Conservation (phyloP, 1,140 invertebrate species). For the Drosophila bipectinata region DNA sequence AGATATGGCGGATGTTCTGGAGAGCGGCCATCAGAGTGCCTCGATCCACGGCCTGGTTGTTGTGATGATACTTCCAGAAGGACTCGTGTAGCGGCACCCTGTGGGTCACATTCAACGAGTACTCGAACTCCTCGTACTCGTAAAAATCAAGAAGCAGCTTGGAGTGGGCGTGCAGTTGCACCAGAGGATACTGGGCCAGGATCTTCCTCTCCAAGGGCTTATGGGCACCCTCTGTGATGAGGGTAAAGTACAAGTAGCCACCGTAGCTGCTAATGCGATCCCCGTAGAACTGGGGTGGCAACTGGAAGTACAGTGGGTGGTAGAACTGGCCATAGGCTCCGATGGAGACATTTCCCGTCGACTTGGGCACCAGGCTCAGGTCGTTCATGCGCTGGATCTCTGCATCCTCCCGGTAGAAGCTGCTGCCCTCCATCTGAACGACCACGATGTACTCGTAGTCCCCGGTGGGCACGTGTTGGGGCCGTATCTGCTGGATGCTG, state of each 20-base stretch:
- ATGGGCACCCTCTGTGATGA: slow-evolving; percentile 88
- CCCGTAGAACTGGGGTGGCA: slow-evolving; percentile 93
- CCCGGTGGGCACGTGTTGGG: slow-evolving; percentile 48
- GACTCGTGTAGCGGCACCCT: slow-evolving; percentile 86
- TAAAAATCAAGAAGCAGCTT: slow-evolving; percentile 92
- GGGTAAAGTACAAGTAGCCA: slow-evolving; percentile 92
- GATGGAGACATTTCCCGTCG: slow-evolving; percentile 87
- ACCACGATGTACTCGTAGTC: slow-evolving; percentile 83
- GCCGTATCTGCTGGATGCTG: slow-evolving; percentile 84
- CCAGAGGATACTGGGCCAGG: slow-evolving; percentile 89
- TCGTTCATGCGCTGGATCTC: slow-evolving; percentile 84
- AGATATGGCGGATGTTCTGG: slow-evolving; percentile 92
- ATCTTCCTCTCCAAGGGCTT: slow-evolving; percentile 86
- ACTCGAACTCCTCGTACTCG: slow-evolving; percentile 84
- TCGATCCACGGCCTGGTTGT: slow-evolving; percentile 86
- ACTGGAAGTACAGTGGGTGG: slow-evolving; percentile 93
- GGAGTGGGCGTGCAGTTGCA: slow-evolving; percentile 92
- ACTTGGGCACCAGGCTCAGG: slow-evolving; percentile 83
- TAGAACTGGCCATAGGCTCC: slow-evolving; percentile 88
- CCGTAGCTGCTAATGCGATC: slow-evolving; percentile 97
- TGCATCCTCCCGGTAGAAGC: slow-evolving; percentile 69
- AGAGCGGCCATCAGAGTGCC: slow-evolving; percentile 93
- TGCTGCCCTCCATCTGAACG: slow-evolving; percentile 69
- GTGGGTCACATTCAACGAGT: slow-evolving; percentile 73
- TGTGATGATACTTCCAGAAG: slow-evolving; percentile 84